Conservation (phyloP, 2,113 vertebrate genomes). For the Salvelinus namaycush region DNA sequence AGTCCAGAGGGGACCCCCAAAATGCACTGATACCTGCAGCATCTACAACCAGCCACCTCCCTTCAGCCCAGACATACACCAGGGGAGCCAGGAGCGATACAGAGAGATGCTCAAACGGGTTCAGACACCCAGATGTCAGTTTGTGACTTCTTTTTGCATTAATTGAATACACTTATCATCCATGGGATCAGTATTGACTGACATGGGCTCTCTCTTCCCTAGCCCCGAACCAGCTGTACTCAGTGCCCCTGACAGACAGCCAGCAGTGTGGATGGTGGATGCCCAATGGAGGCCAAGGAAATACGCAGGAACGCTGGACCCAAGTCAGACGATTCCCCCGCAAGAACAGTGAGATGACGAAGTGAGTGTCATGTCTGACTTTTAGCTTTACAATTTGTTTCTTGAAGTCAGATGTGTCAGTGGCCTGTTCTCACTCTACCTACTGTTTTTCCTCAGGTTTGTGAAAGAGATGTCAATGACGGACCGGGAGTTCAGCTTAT, state of each 20-base stretch:
- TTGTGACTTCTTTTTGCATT: not conserved
- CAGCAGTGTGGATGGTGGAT: conserved; percentile 80
- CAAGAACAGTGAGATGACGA: conserved; percentile 77
- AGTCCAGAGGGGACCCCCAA: conserved; percentile 10
- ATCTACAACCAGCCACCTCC: conserved; percentile 47
- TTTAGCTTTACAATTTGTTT: not conserved
- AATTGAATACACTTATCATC: not conserved
- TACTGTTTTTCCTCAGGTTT: conserved; percentile 65
- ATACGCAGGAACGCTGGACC: conserved; percentile 65
- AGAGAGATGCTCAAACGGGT: conserved; percentile 51
- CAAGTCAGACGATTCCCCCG: conserved; percentile 55
- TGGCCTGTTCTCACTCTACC: not conserved
- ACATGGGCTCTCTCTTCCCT: not conserved
- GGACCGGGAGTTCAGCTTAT: conserved; percentile 66
- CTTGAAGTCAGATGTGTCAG: not conserved
- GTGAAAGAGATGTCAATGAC: conserved; percentile 65
- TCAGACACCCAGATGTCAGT: conserved; percentile 52
- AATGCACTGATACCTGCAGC: conserved; percentile 25
- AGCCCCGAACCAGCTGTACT: conserved; percentile 81
- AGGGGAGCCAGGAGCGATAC: conserved; percentile 68
- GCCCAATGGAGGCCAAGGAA: conserved; percentile 24
- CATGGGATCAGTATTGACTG: not conserved
- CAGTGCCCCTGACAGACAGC: conserved; percentile 72
- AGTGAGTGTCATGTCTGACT: conserved; percentile 53
- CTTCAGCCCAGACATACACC: conserved; percentile 48